Percentiles rank a stretch among this genome's conserved stretches.
Conservation (phyloP, 2,888 invertebrate genomes). For the Congeria kusceri region DNA sequence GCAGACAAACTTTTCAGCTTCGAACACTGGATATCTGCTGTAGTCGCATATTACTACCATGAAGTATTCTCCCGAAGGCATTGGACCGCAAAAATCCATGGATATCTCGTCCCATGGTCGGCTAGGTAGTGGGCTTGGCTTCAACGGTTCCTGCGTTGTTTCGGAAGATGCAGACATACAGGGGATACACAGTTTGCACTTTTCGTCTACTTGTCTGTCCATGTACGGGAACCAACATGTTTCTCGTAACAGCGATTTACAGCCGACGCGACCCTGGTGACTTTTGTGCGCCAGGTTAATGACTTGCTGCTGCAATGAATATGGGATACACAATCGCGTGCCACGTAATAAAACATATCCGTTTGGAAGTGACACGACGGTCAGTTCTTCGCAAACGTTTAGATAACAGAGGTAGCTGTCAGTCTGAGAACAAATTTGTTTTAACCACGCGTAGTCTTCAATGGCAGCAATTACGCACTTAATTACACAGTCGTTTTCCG, state of each 20-base stretch:
- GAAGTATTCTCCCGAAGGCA: slow-evolving; percentile 7
- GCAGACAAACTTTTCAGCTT: not conserved
- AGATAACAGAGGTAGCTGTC: not conserved
- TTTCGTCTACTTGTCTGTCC: not conserved
- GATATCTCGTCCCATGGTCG: slow-evolving; percentile 4
- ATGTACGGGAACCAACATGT: slow-evolving; percentile 45
- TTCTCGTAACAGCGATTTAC: slow-evolving; percentile 29
- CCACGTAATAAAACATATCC: not conserved
- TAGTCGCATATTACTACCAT: slow-evolving; percentile 11
- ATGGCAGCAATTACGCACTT: too few relatives aligned
- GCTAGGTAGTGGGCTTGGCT: not conserved
- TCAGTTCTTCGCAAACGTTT: not conserved
- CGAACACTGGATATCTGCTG: slow-evolving; percentile 8
- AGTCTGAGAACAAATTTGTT: too few relatives aligned
- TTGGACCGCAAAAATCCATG: slow-evolving; percentile 13
- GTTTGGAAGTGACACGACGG: not conserved
- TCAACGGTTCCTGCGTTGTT: not conserved
- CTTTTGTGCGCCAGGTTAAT: slow-evolving; percentile 57
- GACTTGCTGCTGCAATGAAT: slow-evolving; percentile 25
- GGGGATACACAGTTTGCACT: not conserved
- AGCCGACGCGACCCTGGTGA: slow-evolving; percentile 45
- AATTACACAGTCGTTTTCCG: too few relatives aligned
- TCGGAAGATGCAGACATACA: not conserved
- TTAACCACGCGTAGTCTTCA: too few relatives aligned
- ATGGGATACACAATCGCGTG: slow-evolving; percentile 29